Conservation (phyloP, 2,113 vertebrate genomes). For the Irena cyanogastra region DNA sequence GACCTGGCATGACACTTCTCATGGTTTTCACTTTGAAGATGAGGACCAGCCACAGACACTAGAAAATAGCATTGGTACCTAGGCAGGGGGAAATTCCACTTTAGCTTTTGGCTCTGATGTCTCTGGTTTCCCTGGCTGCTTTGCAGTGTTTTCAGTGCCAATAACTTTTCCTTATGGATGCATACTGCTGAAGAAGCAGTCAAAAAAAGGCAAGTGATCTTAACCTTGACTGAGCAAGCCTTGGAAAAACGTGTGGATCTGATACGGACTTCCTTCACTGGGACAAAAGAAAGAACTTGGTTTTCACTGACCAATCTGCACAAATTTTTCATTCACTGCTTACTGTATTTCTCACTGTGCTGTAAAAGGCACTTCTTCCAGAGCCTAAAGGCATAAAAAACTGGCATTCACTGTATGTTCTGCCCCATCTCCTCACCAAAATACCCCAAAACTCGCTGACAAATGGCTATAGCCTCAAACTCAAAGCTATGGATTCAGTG, state of each 20-base stretch:
- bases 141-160: neutral
- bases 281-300: accelerated
- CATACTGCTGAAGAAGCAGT: neutral
- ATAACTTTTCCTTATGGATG: neutral
- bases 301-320: neutral
- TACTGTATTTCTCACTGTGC: neutral
- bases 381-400: neutral
- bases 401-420: neutral
- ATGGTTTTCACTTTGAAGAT: neutral
- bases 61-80: neutral
- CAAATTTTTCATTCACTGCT: neutral
- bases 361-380: neutral
- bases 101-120: neutral
- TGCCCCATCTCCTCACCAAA: neutral
- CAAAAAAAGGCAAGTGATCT: accelerated
- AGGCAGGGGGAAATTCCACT: neutral
- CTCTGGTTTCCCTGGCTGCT: neutral
- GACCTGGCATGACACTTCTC: neutral
- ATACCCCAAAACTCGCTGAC: accelerated
- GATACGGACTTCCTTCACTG: accelerated
- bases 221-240: neutral
- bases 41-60: neutral
- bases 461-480: neutral
- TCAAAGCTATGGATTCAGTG: accelerated
- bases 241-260: neutral